Evolutionary conservation across 2,888 invertebrate genomes (phyloP).

Genomic region (Onthophagus sagittarius): DNA sequence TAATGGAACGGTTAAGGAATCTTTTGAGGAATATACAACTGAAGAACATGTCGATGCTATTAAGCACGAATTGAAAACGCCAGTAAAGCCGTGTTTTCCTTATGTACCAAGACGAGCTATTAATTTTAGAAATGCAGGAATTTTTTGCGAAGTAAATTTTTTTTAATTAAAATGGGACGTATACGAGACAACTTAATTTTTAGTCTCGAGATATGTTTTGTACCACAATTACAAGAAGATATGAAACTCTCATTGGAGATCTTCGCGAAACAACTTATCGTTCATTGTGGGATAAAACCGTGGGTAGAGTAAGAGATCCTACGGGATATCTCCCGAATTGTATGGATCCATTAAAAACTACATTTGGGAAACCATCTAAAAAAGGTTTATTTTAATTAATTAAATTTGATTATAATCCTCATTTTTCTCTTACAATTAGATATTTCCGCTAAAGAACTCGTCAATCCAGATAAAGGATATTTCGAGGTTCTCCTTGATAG

Average conservation of each 20-base stretch:
- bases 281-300: slow-evolving; percentile 49
- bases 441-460: slow-evolving; percentile 37
- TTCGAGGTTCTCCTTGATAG: slow-evolving; percentile 44
- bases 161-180: neutral
- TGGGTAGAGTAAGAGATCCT: slow-evolving; percentile 49
- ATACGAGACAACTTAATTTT: neutral
- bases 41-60: slow-evolving; percentile 38
- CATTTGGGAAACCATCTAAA: slow-evolving; percentile 43
- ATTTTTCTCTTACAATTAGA: too few relatives aligned
- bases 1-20: slow-evolving; percentile 31
- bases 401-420: neutral
- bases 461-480: slow-evolving; percentile 46
- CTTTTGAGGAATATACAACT: slow-evolving; percentile 36
- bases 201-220: slow-evolving; percentile 36
- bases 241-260: slow-evolving; percentile 49
- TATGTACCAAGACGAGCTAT: slow-evolving; percentile 30
- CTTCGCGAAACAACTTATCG: slow-evolving; percentile 50
- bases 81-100: slow-evolving; percentile 26
- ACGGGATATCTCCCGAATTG: slow-evolving; percentile 46
- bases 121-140: slow-evolving; percentile 33
- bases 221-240: slow-evolving; percentile 46
- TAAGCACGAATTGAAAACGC: slow-evolving; percentile 36
- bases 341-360: slow-evolving; percentile 38
- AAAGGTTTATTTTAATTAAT: slow-evolving; percentile 20
- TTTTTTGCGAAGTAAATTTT: slow-evolving; percentile 31